Base-by-base conservation (phyloP, 2,113 vertebrate genomes). In the Oryzias javanicus region DNA sequence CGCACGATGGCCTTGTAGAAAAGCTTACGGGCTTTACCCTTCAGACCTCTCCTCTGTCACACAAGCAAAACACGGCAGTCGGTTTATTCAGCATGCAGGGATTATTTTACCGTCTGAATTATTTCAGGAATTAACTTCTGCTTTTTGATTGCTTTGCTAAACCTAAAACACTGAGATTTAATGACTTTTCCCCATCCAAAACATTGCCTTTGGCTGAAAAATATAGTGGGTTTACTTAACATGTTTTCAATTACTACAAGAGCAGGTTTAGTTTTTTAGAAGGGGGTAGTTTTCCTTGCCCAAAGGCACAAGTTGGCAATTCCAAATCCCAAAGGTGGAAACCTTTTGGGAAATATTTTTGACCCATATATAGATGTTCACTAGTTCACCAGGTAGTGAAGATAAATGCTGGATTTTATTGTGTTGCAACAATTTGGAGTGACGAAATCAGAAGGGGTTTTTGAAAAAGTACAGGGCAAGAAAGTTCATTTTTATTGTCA, bases 1-100 rank as follows among this genome's bases (percentile, higher is more conserved):
- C 97, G 91, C 58, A 98, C 94, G 5, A 98, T 95, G 72, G 97
- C 96, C 92, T 99, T 99, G 91, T 98, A 98, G 91, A 98, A 98
- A 20, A 98, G 92, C 89, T 98, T 99, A 72, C 96, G 89, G 40
- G 96, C 97, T 86, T 97, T 98, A 5, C 97, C 97, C 85, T 99
- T 98, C 92, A 98, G 92, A 85, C 97, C 97, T 42, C 96, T 92
- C 52, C 97, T 91, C 97, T 98, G 90, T 51, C 17, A 14, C 69
- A 35, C 16, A 22, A 54, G 51, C 49, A 78, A 51, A 70, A 72
- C 79, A 64, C 25, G 57, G 16, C 48, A 48, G 67, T 73, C 14
- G 25, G 18, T 67, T 62, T 60, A 56, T 55, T 72, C 70, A 57
- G 54, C 6, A 35, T 12, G 42, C 41, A 29, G 25, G 19, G 18